These are phyloP conservation scores for Spongilla lacustris DNA, from an alignment of 37 sponge, comb jelly and placozoan species.

Conservation along the genomic window DNA sequence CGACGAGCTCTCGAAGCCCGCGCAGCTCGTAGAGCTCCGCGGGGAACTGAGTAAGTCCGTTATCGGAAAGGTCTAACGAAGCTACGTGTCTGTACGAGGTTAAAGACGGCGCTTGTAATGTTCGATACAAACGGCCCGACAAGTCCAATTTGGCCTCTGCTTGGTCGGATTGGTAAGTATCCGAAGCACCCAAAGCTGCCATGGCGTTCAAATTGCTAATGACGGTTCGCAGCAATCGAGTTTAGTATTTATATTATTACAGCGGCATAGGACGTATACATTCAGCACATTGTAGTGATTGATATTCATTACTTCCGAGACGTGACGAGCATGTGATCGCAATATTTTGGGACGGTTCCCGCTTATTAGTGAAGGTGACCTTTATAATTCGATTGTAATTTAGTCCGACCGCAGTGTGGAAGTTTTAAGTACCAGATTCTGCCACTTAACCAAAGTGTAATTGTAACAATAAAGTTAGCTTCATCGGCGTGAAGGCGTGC, in stretches of 20 bases:
- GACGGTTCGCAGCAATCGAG: background rate
- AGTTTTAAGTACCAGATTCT: too few relatives aligned
- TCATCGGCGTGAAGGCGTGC: too few relatives aligned
- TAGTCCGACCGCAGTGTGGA: too few relatives aligned
- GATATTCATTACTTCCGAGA: background rate
- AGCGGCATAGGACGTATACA: background rate
- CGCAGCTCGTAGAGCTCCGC: constrained; percentile 22
- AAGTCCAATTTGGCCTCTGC: constrained; percentile 10
- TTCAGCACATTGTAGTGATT: background rate
- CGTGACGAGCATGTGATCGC: background rate
- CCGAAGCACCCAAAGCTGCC: background rate
- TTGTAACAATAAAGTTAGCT: too few relatives aligned
- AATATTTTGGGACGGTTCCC: background rate
- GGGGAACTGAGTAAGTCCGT: constrained; percentile 37
- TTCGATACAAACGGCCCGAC: constrained; percentile 6
- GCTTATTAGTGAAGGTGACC: background rate
- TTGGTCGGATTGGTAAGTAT: background rate
- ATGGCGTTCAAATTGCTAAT: background rate
- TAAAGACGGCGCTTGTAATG: background rate
- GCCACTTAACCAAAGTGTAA: too few relatives aligned
- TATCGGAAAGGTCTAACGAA: constrained; percentile 49
- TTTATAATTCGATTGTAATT: too few relatives aligned
- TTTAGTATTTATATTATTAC: background rate
- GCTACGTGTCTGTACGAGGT: background rate
- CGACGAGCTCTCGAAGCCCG: constrained; percentile 12